Percentiles rank a stretch among this genome's conserved stretches.
These are phyloP conservation scores for Lampropteryx suffumata DNA, from an alignment of 2,888 invertebrate species.

Conservation along the genomic window DNA sequence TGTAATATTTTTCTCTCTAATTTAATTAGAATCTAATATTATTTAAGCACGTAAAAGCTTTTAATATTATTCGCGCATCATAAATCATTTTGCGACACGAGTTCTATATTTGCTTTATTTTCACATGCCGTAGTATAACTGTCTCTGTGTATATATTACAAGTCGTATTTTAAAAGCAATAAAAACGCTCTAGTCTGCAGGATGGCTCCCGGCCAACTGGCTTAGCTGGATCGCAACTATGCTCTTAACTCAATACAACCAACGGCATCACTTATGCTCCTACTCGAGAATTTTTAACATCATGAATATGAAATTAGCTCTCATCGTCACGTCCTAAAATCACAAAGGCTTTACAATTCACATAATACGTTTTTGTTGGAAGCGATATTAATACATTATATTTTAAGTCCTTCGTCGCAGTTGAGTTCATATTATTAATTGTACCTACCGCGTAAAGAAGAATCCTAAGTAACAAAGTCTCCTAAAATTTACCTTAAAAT, in stretches of 20 bases:
- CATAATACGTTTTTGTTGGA: background rate
- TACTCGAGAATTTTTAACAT: slow-evolving; percentile 8
- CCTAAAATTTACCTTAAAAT: no score
- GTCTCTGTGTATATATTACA: slow-evolving; percentile 24
- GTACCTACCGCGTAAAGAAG: background rate
- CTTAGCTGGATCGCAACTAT: slow-evolving; percentile 28
- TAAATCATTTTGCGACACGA: no score
- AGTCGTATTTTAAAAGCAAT: slow-evolving; percentile 31
- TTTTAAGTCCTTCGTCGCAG: no score
- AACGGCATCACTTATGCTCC: slow-evolving; percentile 13
- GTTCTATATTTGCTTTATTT: slow-evolving; percentile 15
- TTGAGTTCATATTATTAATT: background rate
- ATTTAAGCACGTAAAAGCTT: background rate
- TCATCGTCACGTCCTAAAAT: slow-evolving; percentile 10
- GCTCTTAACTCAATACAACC: slow-evolving; percentile 31
- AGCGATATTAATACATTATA: background rate
- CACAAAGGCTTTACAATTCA: slow-evolving; percentile 1
- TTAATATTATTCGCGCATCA: background rate
- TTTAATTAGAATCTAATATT: no score
- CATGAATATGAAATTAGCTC: slow-evolving; percentile 13
- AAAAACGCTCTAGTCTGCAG: slow-evolving; percentile 27
- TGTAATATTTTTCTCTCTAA: no score
- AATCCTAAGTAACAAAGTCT: no score
- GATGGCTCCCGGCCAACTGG: slow-evolving; percentile 36
- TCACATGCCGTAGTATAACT: slow-evolving; percentile 11